A percentile compares a stretch with the other conserved stretches of the same genome.
Evolutionary conservation across 1,140 invertebrate species (phyloP).

Genomic region (Trachymyrmex septentrionalis): DNA sequence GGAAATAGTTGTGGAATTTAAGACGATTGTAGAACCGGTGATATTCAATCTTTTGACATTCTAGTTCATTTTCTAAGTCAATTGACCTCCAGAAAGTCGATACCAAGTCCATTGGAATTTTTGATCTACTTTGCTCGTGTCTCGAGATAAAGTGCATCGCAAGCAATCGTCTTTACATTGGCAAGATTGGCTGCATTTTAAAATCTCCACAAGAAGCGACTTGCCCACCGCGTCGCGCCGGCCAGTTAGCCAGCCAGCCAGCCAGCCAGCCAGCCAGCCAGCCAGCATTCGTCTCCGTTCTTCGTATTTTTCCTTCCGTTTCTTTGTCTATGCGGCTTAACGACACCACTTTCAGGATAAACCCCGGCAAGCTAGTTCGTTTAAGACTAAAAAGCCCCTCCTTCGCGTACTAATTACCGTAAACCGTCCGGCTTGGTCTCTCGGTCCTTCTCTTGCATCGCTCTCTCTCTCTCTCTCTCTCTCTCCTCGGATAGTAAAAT

Average conservation of each 20-base stretch:
- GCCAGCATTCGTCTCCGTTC: constrained; percentile 42
- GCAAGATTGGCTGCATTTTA: constrained; percentile 52
- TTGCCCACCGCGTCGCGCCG: constrained; percentile 9
- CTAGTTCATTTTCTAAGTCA: background rate
- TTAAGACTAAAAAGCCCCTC: constrained; percentile 67
- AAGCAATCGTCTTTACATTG: constrained; percentile 48
- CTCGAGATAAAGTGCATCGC: constrained; percentile 24
- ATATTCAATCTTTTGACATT: background rate
- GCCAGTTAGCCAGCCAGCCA: background rate
- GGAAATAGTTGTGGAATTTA: no score
- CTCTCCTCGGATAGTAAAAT: constrained; percentile 48
- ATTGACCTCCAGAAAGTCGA: background rate
- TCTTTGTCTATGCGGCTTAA: constrained; percentile 66
- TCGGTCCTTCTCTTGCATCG: background rate
- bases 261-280: background rate
- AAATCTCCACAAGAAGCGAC: constrained; percentile 41
- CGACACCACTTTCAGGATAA: constrained; percentile 67
- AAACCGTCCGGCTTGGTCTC: constrained; percentile 70
- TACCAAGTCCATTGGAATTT: background rate
- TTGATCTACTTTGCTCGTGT: constrained; percentile 10
- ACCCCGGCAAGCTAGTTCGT: constrained; percentile 72
- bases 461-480: no score
- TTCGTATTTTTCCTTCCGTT: constrained; percentile 52
- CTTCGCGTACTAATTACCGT: constrained; percentile 81
- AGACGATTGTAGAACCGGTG: background rate